These are phyloP conservation scores for Mormyrus hasselquistii DNA, from an alignment of 2,797 vertebrate species.

Conservation along the genomic window DNA sequence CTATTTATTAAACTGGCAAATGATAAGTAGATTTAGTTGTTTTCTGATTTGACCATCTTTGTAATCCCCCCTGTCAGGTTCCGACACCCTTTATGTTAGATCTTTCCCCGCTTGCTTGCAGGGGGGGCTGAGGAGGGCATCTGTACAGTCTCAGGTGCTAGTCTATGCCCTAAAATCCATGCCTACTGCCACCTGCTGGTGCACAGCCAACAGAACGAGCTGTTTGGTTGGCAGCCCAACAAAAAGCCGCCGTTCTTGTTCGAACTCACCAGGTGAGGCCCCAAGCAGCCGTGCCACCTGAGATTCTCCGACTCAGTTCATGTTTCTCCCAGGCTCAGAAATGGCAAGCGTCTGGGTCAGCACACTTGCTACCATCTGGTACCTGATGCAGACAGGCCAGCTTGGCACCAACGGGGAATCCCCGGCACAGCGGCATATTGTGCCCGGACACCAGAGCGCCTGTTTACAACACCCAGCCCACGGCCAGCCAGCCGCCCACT, in stretches of 20 bases:
- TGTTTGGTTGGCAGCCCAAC: neutral
- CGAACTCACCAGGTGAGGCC: neutral
- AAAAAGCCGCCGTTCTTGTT: neutral
- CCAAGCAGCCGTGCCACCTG: neutral
- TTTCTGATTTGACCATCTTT: neutral
- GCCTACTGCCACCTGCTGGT: neutral
- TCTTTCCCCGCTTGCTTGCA: neutral
- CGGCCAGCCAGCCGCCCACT: constrained; percentile 40
- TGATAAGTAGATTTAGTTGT: neutral
- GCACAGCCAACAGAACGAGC: neutral
- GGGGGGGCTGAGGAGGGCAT: neutral
- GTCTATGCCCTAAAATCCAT: neutral
- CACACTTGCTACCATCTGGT: constrained; percentile 28
- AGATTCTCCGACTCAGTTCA: neutral
- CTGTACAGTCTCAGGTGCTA: neutral
- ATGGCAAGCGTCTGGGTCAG: constrained; percentile 13
- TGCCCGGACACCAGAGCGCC: constrained; percentile 43
- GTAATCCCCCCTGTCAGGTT: neutral
- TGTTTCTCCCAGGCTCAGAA: neutral
- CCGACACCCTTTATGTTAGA: neutral
- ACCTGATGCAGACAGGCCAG: constrained; percentile 5
- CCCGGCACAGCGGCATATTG: constrained; percentile 11
- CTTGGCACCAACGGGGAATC: neutral
- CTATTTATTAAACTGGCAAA: neutral
- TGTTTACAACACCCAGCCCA: constrained; percentile 35